Evolutionary conservation across 1,140 invertebrate genomes (phyloP).

Genomic region (Drosophila gunungcola): DNA sequence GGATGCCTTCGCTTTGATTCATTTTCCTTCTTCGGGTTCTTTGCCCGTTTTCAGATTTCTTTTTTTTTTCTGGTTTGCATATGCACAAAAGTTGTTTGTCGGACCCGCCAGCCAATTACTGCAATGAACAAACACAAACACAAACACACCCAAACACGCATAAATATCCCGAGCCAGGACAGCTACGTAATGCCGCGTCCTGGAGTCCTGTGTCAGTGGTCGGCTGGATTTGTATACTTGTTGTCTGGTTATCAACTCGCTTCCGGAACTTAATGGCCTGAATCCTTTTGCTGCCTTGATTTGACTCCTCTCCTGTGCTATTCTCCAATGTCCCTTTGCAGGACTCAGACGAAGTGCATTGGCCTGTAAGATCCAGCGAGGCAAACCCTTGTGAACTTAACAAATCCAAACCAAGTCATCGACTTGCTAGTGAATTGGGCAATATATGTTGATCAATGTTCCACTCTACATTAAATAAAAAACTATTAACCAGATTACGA

Average conservation of each 20-base stretch:
- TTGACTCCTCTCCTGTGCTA: conserved; percentile 29
- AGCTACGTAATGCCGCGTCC: conserved; percentile 10
- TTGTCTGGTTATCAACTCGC: conserved; percentile 78
- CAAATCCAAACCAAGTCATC: conserved; percentile 15
- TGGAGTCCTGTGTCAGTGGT: conserved; percentile 10
- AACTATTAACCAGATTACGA: too few species aligned
- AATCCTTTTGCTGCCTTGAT: conserved; percentile 78
- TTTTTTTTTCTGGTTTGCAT: conserved; percentile 37
- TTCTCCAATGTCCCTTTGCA: conserved; percentile 6
- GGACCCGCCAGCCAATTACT: conserved; percentile 59
- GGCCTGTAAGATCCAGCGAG: conserved; percentile 57
- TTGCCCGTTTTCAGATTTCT: background rate
- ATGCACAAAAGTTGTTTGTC: conserved; percentile 53
- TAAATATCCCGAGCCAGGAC: conserved; percentile 53
- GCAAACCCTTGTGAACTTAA: conserved; percentile 18
- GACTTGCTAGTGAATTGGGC: conserved; percentile 3
- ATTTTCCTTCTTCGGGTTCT: conserved; percentile 22
- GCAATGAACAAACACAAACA: conserved; percentile 37
- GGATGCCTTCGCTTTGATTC: conserved; percentile 37
- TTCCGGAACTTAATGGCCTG: conserved; percentile 84
- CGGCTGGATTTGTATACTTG: conserved; percentile 60
- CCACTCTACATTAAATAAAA: too few species aligned
- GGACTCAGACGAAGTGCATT: conserved; percentile 54
- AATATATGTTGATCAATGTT: conserved; percentile 18
- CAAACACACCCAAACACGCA: conserved; percentile 9